These are phyloP conservation scores for Homarus gammarus DNA, from an alignment of 2,888 invertebrate genomes.

Conservation along the genomic window DNA sequence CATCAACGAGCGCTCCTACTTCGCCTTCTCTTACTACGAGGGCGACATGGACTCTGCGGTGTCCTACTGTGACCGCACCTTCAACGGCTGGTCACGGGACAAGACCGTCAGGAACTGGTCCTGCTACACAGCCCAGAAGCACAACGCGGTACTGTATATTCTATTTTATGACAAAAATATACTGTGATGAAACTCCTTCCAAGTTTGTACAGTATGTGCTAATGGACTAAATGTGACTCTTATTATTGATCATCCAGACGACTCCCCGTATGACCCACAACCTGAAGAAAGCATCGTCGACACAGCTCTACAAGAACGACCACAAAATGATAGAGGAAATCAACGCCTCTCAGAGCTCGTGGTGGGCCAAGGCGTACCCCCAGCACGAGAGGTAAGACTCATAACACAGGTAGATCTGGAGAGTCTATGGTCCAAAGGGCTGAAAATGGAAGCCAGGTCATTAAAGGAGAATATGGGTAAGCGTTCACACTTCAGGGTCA, in stretches of 20 bases:
- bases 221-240: no score
- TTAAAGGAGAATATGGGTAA: background rate
- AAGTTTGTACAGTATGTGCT: background rate
- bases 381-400: constrained; percentile 78
- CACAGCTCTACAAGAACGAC: constrained; percentile 77
- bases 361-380: constrained; percentile 80
- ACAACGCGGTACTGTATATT: constrained; percentile 2
- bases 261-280: no score
- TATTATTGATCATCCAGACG: no score
- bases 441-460: background rate
- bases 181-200: background rate
- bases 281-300: no score
- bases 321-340: constrained; percentile 78
- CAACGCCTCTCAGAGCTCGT: constrained; percentile 79
- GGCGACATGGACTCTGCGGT: constrained; percentile 77
- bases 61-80: constrained; percentile 79
- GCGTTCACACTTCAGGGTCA: background rate
- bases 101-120: constrained; percentile 80
- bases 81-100: constrained; percentile 81
- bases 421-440: background rate
- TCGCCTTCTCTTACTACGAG: constrained; percentile 80
- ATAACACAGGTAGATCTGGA: background rate
- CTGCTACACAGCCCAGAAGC: constrained; percentile 78
- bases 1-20: constrained; percentile 78
- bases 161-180: no score